A percentile compares a stretch with the other conserved stretches of the same genome.
Conservation (phyloP, 2,113 vertebrate genomes). For the Origma solitaria region DNA sequence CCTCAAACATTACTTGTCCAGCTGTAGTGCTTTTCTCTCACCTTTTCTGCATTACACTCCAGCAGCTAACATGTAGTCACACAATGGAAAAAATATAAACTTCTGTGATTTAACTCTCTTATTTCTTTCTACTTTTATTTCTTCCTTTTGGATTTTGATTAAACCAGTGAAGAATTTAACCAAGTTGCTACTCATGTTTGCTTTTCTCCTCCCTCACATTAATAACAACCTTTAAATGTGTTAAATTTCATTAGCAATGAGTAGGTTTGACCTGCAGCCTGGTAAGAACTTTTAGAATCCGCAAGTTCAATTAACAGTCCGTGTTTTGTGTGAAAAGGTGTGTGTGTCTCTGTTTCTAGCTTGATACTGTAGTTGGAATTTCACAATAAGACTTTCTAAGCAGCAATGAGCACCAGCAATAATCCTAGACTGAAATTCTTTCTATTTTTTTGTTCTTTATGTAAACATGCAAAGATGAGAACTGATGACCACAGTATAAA, state of each 20-base stretch:
- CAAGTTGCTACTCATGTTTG: fast-evolving
- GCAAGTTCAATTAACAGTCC: neutral
- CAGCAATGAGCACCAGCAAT: neutral
- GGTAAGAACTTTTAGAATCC: neutral
- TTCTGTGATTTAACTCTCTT: neutral
- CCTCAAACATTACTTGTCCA: neutral
- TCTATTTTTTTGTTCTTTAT: neutral
- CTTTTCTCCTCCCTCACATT: neutral
- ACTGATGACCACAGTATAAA: neutral
- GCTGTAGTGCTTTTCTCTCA: neutral
- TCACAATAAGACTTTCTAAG: neutral
- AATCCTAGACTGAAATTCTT: neutral
- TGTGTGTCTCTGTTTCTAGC: fast-evolving
- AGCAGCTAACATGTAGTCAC: neutral
- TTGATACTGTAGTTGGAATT: neutral
- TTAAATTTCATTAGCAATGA: neutral
- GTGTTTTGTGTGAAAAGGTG: neutral
- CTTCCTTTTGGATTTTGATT: neutral
- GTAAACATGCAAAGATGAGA: neutral
- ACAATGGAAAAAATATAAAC: neutral
- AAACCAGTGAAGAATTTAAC: neutral
- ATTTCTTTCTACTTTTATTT: neutral
- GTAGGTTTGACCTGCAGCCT: neutral
- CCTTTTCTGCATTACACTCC: neutral
- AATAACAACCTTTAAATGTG: neutral